Percentiles rank a stretch among this genome's conserved stretches.
phyloP scores from a whole-genome alignment of 2,797 vertebrate genomes.

The Pangasius krempfi region DNA sequence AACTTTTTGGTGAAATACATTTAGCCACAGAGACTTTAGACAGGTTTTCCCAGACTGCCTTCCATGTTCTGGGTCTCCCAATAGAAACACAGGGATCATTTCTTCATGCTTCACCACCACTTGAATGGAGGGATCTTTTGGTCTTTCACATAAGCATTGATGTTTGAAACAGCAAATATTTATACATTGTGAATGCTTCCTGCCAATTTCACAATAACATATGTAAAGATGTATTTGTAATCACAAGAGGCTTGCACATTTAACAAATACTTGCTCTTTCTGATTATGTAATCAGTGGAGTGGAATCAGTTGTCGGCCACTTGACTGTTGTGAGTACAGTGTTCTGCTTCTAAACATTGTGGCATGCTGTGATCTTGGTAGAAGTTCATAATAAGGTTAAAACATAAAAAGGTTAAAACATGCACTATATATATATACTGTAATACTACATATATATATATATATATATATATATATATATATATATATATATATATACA shows the following conservation, averaged over 20 bases:
- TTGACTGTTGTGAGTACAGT: neutral
- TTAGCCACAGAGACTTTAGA: neutral
- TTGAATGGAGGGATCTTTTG: neutral
- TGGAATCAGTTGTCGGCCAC: neutral
- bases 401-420: neutral
- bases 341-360: neutral
- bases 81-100: neutral
- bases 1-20: neutral
- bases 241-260: neutral
- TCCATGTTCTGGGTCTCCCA: neutral
- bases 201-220: neutral
- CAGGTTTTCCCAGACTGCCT: neutral
- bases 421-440: too few relatives aligned
- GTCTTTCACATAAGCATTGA: neutral
- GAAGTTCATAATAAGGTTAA: neutral
- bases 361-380: neutral
- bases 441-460: too few relatives aligned
- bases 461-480: too few relatives aligned
- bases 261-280: neutral
- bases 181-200: neutral
- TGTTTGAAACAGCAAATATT: conserved; percentile 5
- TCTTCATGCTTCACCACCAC: neutral
- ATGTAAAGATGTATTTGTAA: neutral
- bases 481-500: too few relatives aligned
- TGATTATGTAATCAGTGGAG: neutral